These are phyloP conservation scores for Limnephilus auricula DNA, from an alignment of 2,888 invertebrate genomes.

Conservation along the genomic window DNA sequence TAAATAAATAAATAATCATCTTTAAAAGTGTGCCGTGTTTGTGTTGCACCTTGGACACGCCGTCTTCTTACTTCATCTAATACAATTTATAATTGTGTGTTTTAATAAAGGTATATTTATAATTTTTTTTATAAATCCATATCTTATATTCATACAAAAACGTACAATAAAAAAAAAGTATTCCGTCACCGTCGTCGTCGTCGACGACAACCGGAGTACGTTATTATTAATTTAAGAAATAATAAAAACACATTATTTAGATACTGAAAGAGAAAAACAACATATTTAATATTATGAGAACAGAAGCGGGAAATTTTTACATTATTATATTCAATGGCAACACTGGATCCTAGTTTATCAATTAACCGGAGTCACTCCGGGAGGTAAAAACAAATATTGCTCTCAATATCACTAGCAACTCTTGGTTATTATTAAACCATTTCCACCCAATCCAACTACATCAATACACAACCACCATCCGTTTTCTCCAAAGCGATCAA, in stretches of 20 bases:
- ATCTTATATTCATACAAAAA: slow-evolving; percentile 54
- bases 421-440: background rate
- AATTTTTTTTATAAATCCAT: slow-evolving; percentile 50
- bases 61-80: slow-evolving; percentile 40
- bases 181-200: background rate
- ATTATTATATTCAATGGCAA: slow-evolving; percentile 20
- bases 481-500: background rate
- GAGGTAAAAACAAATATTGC: slow-evolving; percentile 35
- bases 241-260: slow-evolving; percentile 36
- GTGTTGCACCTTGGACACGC: background rate
- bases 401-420: slow-evolving; percentile 33
- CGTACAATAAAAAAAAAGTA: slow-evolving; percentile 39
- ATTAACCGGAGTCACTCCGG: slow-evolving; percentile 2
- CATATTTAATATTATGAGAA: slow-evolving; percentile 25
- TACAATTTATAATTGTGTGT: slow-evolving; percentile 49
- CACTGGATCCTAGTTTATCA: slow-evolving; percentile 46
- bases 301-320: slow-evolving; percentile 37
- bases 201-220: background rate
- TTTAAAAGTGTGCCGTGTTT: background rate
- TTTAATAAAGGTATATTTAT: slow-evolving; percentile 48
- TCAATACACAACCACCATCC: background rate
- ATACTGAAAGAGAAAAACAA: slow-evolving; percentile 33
- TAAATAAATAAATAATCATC: slow-evolving; percentile 40
- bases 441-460: background rate
- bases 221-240: slow-evolving; percentile 25